Evolutionary conservation across 2,113 vertebrate species (phyloP).

Genomic region (Mustela lutreola): DNA sequence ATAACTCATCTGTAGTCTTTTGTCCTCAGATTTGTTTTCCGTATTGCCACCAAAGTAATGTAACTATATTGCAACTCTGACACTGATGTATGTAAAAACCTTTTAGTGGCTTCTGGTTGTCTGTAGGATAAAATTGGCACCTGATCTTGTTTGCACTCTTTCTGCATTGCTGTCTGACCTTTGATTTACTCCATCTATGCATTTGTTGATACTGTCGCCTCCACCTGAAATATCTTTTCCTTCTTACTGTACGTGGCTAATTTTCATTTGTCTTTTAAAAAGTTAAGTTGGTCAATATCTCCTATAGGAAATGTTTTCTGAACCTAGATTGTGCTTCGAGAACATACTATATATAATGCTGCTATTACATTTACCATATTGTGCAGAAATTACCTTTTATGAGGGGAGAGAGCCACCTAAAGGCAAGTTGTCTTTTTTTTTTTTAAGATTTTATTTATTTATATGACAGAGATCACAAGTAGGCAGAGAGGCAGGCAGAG

Average conservation of each 20-base stretch:
- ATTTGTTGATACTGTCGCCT: constrained; percentile 20
- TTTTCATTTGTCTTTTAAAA: constrained; percentile 49
- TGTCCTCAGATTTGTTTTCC: background rate
- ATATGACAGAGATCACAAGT: too few species aligned
- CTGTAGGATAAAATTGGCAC: background rate
- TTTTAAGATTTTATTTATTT: too few species aligned
- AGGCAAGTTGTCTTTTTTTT: background rate
- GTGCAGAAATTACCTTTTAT: constrained; percentile 39
- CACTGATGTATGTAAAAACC: background rate
- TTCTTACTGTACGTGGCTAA: background rate
- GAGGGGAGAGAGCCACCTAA: constrained; percentile 21
- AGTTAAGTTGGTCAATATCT: background rate
- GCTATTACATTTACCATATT: background rate
- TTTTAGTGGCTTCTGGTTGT: background rate
- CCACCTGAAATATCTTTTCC: constrained; percentile 3
- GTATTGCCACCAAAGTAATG: background rate
- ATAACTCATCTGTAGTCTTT: background rate
- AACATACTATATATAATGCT: background rate
- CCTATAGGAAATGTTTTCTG: background rate
- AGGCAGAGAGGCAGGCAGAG: too few species aligned
- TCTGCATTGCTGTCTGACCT: background rate
- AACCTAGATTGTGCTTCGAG: background rate
- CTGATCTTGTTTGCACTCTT: background rate
- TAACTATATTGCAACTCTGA: background rate
- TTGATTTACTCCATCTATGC: background rate